Evolutionary conservation across 2,113 vertebrate species (phyloP).

Genomic region (Notothenia coriiceps): DNA sequence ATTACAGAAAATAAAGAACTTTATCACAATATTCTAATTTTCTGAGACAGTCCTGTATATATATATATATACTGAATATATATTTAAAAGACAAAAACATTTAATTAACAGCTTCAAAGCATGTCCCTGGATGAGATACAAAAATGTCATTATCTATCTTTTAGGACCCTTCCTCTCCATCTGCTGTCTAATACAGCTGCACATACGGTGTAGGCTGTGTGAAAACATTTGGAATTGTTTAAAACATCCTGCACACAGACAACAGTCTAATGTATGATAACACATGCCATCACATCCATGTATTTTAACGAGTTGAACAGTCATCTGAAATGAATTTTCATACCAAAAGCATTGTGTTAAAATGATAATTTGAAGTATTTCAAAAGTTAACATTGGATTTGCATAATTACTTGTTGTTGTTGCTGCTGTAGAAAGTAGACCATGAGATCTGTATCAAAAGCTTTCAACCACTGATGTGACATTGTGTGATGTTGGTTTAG

Average conservation of each 20-base stretch:
- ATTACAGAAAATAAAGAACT: too few relatives aligned
- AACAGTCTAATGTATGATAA: constrained; percentile 4
- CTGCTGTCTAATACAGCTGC: constrained; percentile 5
- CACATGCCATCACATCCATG: not conserved
- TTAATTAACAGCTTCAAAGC: not conserved
- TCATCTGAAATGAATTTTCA: not conserved
- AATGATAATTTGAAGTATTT: not conserved
- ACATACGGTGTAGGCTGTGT: not conserved
- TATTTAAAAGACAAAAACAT: constrained; percentile 3
- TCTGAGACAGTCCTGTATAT: too few relatives aligned
- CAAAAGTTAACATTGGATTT: not conserved
- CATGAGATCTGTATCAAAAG: constrained; percentile 7
- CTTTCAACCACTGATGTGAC: constrained; percentile 4
- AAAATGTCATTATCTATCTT: constrained; percentile 4
- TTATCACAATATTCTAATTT: too few relatives aligned
- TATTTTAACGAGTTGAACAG: not conserved
- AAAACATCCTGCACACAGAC: not conserved
- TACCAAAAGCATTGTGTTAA: not conserved
- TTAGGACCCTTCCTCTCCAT: not conserved
- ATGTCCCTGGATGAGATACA: not conserved
- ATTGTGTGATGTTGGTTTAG: not conserved
- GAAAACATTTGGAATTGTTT: not conserved
- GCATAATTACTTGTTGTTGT: not conserved
- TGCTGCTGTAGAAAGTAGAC: not conserved
- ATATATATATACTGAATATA: too few relatives aligned